Evolutionary conservation across 2,888 invertebrate genomes (phyloP).

Genomic region (Scaptomyza parva): DNA sequence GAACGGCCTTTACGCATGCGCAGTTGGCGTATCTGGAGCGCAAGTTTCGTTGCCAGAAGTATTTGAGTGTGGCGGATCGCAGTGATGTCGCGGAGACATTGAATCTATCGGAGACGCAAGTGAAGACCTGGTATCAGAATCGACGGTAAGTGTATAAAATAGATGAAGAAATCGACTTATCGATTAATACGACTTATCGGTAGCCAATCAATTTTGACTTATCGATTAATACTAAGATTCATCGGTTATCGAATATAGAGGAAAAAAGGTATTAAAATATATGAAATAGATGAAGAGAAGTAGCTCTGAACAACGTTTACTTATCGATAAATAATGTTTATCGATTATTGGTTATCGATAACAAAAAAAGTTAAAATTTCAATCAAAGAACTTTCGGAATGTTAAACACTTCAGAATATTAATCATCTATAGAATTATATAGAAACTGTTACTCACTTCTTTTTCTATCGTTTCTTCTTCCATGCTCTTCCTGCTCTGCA

Average conservation of each 20-base stretch:
- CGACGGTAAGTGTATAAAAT: conserved; percentile 76
- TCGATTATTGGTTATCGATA: background rate
- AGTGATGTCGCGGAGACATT: conserved; percentile 96
- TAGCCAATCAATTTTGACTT: too few species aligned
- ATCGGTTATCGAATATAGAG: too few species aligned
- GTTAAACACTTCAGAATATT: background rate
- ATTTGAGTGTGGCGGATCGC: conserved; percentile 95
- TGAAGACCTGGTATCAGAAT: conserved; percentile 94
- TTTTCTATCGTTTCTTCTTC: conserved; percentile 5
- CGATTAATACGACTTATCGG: too few species aligned
- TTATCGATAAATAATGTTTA: background rate
- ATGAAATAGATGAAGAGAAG: too few species aligned
- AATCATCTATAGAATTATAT: too few species aligned
- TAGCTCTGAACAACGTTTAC: background rate
- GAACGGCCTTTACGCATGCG: conserved; percentile 97
- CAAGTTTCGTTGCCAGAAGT: conserved; percentile 96
- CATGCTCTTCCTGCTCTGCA: too few species aligned
- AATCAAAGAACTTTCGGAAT: background rate
- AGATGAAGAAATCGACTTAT: too few species aligned
- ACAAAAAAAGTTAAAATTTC: background rate
- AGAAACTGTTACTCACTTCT: too few species aligned
- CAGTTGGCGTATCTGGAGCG: conserved; percentile 96
- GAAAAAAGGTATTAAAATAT: too few species aligned
- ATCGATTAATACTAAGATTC: too few species aligned
- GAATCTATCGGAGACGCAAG: conserved; percentile 96